Evolutionary conservation across 2,113 vertebrate species (phyloP).

Genomic region (Seriola dumerili): DNA sequence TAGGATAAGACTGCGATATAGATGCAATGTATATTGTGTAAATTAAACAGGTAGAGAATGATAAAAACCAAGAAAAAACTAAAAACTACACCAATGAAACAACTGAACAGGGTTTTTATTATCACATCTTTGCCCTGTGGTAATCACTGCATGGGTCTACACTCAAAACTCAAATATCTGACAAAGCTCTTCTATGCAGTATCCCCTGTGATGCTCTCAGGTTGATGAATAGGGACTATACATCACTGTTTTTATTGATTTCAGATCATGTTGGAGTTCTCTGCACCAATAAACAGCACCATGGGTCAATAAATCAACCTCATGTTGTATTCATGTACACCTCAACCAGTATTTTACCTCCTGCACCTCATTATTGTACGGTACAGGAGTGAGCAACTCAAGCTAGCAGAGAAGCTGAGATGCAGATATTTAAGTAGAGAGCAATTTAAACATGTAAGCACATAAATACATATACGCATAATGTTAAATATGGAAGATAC

Average conservation of each 20-base stretch:
- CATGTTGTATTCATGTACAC: conserved; percentile 71
- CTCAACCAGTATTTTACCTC: conserved; percentile 64
- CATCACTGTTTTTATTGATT: conserved; percentile 73
- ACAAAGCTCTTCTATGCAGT: conserved; percentile 10
- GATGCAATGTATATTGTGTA: background rate
- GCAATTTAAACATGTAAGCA: background rate
- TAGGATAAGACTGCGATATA: background rate
- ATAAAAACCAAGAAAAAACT: too few relatives aligned
- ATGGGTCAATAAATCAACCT: conserved; percentile 71
- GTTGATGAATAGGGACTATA: conserved; percentile 52
- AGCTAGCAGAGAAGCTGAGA: background rate
- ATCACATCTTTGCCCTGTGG: background rate
- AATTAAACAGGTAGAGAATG: background rate
- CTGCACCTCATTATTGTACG: conserved; percentile 8
- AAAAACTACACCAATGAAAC: background rate
- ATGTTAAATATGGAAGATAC: too few relatives aligned
- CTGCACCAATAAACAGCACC: conserved; percentile 62
- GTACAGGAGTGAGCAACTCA: background rate
- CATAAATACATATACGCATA: too few relatives aligned
- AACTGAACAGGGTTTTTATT: too few relatives aligned
- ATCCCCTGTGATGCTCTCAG: background rate
- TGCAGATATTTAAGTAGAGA: background rate
- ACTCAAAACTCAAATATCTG: conserved; percentile 4
- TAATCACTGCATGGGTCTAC: conserved; percentile 15
- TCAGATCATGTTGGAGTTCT: conserved; percentile 69